phyloP scores from a whole-genome alignment of 1,140 invertebrate genomes.

The Sarcophaga peregrina region DNA sequence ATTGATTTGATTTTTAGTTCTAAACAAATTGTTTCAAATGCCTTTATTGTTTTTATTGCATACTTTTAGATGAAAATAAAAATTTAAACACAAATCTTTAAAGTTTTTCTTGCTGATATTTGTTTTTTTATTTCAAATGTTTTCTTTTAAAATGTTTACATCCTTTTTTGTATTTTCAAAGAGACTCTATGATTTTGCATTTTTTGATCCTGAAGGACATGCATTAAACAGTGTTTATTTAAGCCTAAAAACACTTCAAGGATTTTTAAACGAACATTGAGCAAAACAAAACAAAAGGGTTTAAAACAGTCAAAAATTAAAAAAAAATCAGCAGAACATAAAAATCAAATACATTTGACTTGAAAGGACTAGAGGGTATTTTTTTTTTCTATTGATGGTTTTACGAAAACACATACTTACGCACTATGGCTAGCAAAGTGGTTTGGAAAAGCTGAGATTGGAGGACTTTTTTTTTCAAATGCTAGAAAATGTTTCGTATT shows the following conservation, averaged over 20 bases:
- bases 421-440: neutral
- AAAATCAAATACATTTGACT: conserved; percentile 12
- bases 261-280: too few relatives aligned
- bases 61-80: too few relatives aligned
- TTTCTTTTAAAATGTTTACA: neutral
- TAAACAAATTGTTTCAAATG: too few relatives aligned
- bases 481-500: too few relatives aligned
- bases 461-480: too few relatives aligned
- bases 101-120: neutral
- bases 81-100: neutral
- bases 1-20: too few relatives aligned
- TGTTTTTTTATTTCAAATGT: too few relatives aligned
- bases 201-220: neutral
- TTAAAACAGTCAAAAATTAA: neutral
- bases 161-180: neutral
- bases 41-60: too few relatives aligned
- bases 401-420: neutral
- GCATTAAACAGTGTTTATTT: conserved; percentile 19
- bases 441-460: conserved; percentile 3
- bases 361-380: neutral
- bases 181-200: neutral
- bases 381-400: neutral
- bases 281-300: neutral
- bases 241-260: neutral
- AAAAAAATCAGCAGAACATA: neutral